Evolutionary conservation across 2,888 invertebrate species (phyloP).

Genomic region (Zhuqinia jingwanae): DNA sequence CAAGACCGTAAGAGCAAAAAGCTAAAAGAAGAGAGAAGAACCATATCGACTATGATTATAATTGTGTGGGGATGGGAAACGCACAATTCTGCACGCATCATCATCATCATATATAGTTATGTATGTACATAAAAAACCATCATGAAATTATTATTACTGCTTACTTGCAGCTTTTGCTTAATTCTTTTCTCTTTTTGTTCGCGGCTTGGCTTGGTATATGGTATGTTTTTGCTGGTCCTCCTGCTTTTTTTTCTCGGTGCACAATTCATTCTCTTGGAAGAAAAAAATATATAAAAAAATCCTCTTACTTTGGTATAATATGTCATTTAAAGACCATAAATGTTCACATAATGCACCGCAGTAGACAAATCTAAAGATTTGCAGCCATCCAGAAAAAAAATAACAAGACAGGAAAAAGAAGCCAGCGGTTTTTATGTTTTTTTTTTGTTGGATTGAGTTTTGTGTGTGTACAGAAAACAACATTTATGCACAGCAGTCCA

Average conservation of each 20-base stretch:
- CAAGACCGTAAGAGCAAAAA: constrained; percentile 41
- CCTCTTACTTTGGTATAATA: constrained; percentile 5
- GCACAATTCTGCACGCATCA: background rate
- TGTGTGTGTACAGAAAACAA: background rate
- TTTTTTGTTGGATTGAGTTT: background rate
- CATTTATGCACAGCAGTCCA: background rate
- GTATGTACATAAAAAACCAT: background rate
- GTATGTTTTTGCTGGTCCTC: background rate
- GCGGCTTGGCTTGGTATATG: constrained; percentile 5
- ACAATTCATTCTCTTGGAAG: background rate
- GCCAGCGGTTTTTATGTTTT: background rate
- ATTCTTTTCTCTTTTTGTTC: constrained; percentile 28
- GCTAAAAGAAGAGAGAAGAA: background rate
- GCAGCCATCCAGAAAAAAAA: constrained; percentile 49
- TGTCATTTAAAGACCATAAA: constrained; percentile 62
- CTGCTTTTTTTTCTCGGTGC: no score
- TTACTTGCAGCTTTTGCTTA: constrained; percentile 13
- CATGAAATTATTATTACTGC: constrained; percentile 26
- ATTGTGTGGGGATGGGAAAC: background rate
- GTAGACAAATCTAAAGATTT: constrained; percentile 46
- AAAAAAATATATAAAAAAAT: background rate
- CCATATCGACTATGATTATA: background rate
- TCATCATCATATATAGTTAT: background rate
- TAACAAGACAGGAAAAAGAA: background rate
- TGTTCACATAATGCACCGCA: constrained; percentile 44